Evolutionary conservation across 2,113 vertebrate genomes (phyloP), one percentile per base, ranked within the genome.

Genomic region (Corythaeola cristata): DNA sequence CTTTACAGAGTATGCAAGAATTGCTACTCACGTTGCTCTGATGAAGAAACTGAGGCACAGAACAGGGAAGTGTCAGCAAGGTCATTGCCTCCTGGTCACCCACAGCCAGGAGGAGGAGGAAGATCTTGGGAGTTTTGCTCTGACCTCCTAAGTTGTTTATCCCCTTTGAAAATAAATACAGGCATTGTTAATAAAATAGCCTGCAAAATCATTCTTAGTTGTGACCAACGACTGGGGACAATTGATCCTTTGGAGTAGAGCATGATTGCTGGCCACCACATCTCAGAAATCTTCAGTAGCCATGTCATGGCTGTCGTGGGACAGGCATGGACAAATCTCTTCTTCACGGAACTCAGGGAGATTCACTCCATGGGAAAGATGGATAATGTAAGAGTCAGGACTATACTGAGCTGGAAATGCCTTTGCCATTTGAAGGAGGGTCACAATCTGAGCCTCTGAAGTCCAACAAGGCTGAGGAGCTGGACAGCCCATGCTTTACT

Each of bases 361-460:
- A n/a, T 30, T 63, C 3, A 30, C 30, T 69, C 15, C 22, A 14
- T 33, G n/a, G n/a, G 47, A 53, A 66, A 55, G 45, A 18, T 33
- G 69, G 17, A 24, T 63, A 30, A 27, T 12, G 37, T 37, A 47
- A 63, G 41, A 80, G 28, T 39, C 4, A 6, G 37, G 24, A 44
- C 21, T 67, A 9, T 50, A 19, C 20, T 23, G 27, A 74, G 6
- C 56, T 86, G 81, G 45, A 77, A 67, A 19, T 30, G 12, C 26
- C 37, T 28, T 45, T 3, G 6, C 14, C 3, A 0, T 35, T n/a
- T 53, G 63, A 44, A 67, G 20, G 8, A 9, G 6, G 5, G 44
- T 66, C 15, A 20, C 12, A 27, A 1, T 21, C 15, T 56, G 32
- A 44, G 52, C 58, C 19, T 72, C 15, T 41, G 24, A 53, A 59